phyloP scores from a whole-genome alignment of 1,140 invertebrate genomes.

The Tigriopus japonicus region DNA sequence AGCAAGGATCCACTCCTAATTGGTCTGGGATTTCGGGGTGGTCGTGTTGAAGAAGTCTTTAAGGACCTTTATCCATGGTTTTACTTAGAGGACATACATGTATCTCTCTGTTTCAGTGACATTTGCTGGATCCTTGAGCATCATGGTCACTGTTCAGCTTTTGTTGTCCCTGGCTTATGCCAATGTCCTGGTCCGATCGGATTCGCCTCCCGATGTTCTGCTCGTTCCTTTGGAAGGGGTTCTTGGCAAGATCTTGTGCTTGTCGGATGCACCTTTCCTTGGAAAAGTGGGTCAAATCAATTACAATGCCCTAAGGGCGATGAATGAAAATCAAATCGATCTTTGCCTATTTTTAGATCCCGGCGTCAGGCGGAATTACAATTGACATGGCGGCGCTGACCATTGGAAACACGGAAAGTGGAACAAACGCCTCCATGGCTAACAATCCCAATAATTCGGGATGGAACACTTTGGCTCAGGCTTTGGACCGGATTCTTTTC shows the following conservation, averaged over 20 bases:
- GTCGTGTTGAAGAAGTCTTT: too few relatives aligned
- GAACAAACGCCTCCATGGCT: too few relatives aligned
- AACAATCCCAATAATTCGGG: neutral
- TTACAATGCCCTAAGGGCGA: neutral
- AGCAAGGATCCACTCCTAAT: neutral
- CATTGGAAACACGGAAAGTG: neutral
- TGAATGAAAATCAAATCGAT: neutral
- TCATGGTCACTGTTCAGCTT: neutral
- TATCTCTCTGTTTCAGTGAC: neutral
- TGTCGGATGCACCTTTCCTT: neutral
- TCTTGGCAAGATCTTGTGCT: neutral
- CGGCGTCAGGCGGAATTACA: neutral
- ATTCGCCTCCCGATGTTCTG: neutral
- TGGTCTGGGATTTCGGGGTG: neutral
- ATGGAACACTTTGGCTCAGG: neutral
- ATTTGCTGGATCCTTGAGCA: neutral
- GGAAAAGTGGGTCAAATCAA: neutral
- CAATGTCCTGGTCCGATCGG: neutral
- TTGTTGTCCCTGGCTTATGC: neutral
- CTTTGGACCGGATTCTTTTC: neutral
- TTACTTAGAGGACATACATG: too few relatives aligned
- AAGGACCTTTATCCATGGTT: too few relatives aligned
- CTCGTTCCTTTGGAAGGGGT: neutral
- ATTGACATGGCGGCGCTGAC: neutral
- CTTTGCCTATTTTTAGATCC: neutral